Evolutionary conservation across 2,888 invertebrate genomes (phyloP).

Genomic region (Hyposoter dolosus): DNA sequence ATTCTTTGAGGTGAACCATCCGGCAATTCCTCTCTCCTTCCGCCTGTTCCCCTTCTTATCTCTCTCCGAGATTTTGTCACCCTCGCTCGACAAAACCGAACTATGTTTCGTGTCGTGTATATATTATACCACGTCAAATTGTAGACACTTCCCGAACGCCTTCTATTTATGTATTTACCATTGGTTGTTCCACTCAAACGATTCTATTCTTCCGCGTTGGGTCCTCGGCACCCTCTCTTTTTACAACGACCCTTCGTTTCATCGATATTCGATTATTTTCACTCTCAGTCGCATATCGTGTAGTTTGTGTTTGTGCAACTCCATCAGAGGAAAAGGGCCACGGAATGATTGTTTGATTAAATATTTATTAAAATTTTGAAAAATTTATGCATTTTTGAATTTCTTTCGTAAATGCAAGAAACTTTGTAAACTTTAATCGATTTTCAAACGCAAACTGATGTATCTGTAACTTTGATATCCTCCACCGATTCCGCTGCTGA

Average conservation of each 20-base stretch:
- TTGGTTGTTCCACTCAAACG: slow-evolving; percentile 44
- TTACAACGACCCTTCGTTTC: slow-evolving; percentile 17
- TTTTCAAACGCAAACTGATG: not conserved
- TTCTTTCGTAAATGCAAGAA: not conserved
- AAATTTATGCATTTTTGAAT: not conserved
- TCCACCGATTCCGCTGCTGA: not conserved
- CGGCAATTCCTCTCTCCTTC: slow-evolving; percentile 46
- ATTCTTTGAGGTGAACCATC: slow-evolving; percentile 81
- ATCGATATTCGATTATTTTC: slow-evolving; percentile 48
- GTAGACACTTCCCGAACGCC: slow-evolving; percentile 34
- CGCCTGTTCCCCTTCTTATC: not conserved
- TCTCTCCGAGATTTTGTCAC: slow-evolving; percentile 21
- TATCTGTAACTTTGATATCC: no score
- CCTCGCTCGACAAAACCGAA: slow-evolving; percentile 34
- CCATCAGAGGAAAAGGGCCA: not conserved
- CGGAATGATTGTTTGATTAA: slow-evolving; percentile 5
- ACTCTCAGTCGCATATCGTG: slow-evolving; percentile 26
- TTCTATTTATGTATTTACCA: slow-evolving; percentile 50
- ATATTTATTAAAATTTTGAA: not conserved
- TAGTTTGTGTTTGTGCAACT: slow-evolving; percentile 37
- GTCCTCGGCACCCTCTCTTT: slow-evolving; percentile 4
- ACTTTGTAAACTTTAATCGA: not conserved
- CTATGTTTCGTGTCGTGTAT: slow-evolving; percentile 14
- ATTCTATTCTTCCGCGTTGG: slow-evolving; percentile 14
- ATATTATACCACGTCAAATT: slow-evolving; percentile 29